Evolutionary conservation across 2,888 invertebrate species (phyloP), one percentile per base, ranked within the genome.

Genomic region (Agelastica alni): DNA sequence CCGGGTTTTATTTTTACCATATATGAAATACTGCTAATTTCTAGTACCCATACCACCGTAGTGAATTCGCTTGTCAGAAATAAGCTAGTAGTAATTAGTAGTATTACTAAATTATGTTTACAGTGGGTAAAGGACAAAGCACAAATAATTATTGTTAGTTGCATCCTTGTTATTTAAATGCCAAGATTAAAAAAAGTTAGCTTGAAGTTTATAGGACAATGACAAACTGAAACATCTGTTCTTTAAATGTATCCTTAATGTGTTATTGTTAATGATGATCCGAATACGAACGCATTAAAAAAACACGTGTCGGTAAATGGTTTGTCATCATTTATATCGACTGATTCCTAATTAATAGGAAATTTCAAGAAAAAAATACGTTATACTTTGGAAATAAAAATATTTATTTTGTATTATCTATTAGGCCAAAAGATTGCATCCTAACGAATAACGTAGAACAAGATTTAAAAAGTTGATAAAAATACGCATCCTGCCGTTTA

Each of bases 161-260:
- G 22, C 7, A 7, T 5, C 22, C 4, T 22, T 22, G 22, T 22
- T 7, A 5, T 5, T 22, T 22, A 7, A 7, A 22, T 4, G 7
- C 22, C 22, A 22, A 4, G 7, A 7, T 7, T 7, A 5, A 22
- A 22, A 5, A 22, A 5, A 4, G 7, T 7, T 22, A 7, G 22
- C 22, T 4, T 5, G 7, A 7, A 4, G 22, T 22, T 7, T 7
- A 22, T 22, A 7, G 4, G 7, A 22, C 22, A 4, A 22, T 22
- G n/a, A n/a, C n/a, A n/a, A n/a, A n/a, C n/a, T n/a, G n/a, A n/a
- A 31, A 31, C 31, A 31, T 31, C 31, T 31, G 31, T 28, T 28
- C n/a, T 28, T n/a, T n/a, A 28, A 28, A 1, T 7, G 6, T 28
- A 28, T 28, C 7, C 28, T 4, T 28, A 28, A 2, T n/a, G 7